phyloP scores from a whole-genome alignment of 2,113 vertebrate genomes.

The Chaenogobius annularis region DNA sequence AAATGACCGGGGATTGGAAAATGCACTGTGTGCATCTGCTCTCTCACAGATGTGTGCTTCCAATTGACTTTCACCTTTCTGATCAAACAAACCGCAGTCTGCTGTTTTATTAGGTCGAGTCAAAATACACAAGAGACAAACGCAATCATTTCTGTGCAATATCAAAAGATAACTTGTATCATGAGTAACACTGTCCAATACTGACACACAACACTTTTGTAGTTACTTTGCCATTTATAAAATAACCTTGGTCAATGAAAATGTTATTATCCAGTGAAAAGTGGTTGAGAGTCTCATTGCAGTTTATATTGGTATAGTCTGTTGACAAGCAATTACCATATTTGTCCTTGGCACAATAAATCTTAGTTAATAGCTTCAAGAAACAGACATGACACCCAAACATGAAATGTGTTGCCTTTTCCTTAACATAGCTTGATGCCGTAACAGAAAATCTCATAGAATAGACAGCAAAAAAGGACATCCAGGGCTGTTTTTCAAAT shows the following conservation, averaged over 20 bases:
- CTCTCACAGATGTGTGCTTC: slow-evolving; percentile 17
- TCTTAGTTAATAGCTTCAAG: neutral
- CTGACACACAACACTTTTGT: neutral
- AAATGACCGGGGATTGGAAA: slow-evolving; percentile 31
- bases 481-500: neutral
- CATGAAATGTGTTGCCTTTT: too few species aligned
- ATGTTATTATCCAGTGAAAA: neutral
- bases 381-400: too few species aligned
- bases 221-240: neutral
- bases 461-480: neutral
- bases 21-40: slow-evolving; percentile 1
- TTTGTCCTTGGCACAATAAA: neutral
- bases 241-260: neutral
- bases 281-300: too few species aligned
- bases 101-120: neutral
- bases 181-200: neutral
- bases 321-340: too few species aligned
- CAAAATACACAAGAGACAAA: neutral
- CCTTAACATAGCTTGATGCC: too few species aligned
- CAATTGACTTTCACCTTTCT: slow-evolving; percentile 10
- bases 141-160: neutral
- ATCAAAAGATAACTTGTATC: neutral
- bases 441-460: too few species aligned
- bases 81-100: slow-evolving; percentile 1
- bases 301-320: too few species aligned